Percentiles rank a stretch among this genome's conserved stretches.
Evolutionary conservation across 2,113 vertebrate genomes (phyloP).

Genomic region (Megaptera novaeangliae): DNA sequence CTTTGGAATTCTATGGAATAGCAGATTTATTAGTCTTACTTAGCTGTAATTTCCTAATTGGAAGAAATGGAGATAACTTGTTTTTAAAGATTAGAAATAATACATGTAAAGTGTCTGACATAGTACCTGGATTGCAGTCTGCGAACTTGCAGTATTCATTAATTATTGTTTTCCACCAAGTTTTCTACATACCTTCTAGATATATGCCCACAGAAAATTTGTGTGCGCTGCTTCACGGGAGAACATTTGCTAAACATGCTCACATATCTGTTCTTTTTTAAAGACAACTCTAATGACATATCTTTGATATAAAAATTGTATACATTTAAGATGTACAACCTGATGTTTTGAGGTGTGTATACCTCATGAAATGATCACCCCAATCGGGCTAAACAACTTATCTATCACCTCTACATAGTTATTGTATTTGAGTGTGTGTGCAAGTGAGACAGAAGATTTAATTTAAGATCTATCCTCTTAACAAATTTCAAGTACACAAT

Average conservation of each 20-base stretch:
- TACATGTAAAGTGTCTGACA: neutral
- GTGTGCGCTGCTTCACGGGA: neutral
- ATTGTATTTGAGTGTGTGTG: neutral
- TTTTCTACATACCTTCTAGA: neutral
- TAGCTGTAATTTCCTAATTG: neutral
- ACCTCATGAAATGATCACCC: neutral
- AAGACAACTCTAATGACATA: neutral
- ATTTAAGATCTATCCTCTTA: neutral
- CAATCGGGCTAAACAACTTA: neutral
- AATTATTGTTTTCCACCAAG: neutral
- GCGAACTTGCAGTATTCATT: neutral
- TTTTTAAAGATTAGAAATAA: neutral
- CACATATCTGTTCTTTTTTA: neutral
- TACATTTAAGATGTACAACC: neutral
- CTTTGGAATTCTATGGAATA: neutral
- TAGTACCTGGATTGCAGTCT: neutral
- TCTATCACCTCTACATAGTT: neutral
- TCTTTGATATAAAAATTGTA: neutral
- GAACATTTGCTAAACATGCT: neutral
- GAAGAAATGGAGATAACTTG: neutral
- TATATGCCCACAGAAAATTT: neutral
- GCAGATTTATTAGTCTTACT: neutral
- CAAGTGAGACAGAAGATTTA: neutral
- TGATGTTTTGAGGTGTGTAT: neutral
- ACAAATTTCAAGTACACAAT: neutral